Conservation (phyloP, 2,888 invertebrate genomes). For the Drosophila fulvimacula region DNA sequence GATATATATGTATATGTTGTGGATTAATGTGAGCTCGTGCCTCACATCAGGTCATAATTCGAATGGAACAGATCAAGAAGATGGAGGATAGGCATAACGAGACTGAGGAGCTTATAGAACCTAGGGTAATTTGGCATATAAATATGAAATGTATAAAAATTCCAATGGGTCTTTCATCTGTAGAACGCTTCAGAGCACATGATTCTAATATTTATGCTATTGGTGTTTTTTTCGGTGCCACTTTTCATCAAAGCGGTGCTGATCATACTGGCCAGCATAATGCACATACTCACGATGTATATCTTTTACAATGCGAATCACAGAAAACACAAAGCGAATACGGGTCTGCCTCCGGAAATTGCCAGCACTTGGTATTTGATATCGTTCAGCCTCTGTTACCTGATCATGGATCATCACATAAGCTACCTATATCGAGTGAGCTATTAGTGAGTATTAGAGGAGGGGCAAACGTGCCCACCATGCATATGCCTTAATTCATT, state of each 20-base stretch:
- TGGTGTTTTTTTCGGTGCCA: constrained; percentile 93
- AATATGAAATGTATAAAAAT: background rate
- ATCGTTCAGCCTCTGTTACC: constrained; percentile 89
- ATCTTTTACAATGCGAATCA: constrained; percentile 80
- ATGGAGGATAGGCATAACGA: accelerated
- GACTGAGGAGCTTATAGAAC: no score
- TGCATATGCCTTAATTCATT: background rate
- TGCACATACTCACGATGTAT: constrained; percentile 86
- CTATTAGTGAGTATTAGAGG: constrained; percentile 86
- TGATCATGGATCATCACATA: constrained; percentile 93
- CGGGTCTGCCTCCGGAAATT: constrained; percentile 87
- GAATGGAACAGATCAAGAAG: background rate
- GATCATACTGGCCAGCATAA: constrained; percentile 87
- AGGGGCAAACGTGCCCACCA: background rate
- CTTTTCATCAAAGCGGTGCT: constrained; percentile 91
- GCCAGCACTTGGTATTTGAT: constrained; percentile 87
- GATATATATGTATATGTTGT: no score
- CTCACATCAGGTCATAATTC: background rate
- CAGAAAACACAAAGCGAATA: constrained; percentile 86
- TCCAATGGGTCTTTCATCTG: no score
- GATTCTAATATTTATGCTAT: constrained; percentile 86
- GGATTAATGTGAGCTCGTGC: background rate
- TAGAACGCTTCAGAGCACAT: constrained; percentile 86
- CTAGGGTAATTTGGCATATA: background rate
- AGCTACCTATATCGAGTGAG: constrained; percentile 95